Conservation (phyloP, 2,888 invertebrate species). For the Acleris laterana region DNA sequence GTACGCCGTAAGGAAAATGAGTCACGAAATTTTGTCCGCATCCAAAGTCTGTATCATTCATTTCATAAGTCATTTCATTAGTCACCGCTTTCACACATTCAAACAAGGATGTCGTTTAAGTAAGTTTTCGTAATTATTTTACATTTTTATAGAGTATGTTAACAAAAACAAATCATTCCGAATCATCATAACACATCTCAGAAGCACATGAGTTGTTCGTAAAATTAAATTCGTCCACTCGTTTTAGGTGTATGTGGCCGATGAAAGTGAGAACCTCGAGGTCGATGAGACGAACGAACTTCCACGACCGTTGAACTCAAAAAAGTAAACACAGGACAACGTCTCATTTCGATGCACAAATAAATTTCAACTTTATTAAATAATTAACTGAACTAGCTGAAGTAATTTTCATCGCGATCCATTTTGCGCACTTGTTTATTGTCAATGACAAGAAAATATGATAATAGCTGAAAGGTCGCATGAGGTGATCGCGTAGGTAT, state of each 20-base stretch:
- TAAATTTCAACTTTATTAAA: constrained; percentile 21
- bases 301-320: constrained; percentile 55
- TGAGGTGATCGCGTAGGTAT: constrained; percentile 44
- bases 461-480: constrained; percentile 51
- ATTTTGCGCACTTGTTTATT: constrained; percentile 42
- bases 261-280: constrained; percentile 59
- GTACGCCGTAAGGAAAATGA: constrained; percentile 24
- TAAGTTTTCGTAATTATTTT: background rate
- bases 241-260: constrained; percentile 1
- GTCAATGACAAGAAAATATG: constrained; percentile 47
- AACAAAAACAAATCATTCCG: background rate
- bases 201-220: background rate
- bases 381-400: constrained; percentile 6
- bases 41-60: constrained; percentile 10
- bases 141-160: background rate
- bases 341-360: constrained; percentile 26
- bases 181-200: too few species aligned
- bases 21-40: constrained; percentile 23
- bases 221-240: background rate
- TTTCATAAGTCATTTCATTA: constrained; percentile 21
- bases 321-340: constrained; percentile 42
- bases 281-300: constrained; percentile 56
- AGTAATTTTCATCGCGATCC: background rate
- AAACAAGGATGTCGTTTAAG: constrained; percentile 14
- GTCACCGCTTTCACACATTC: constrained; percentile 29